Percentiles rank a stretch among this genome's conserved stretches.
phyloP scores from a whole-genome alignment of 2,797 vertebrate genomes.

The Neosalanx taihuensis region DNA sequence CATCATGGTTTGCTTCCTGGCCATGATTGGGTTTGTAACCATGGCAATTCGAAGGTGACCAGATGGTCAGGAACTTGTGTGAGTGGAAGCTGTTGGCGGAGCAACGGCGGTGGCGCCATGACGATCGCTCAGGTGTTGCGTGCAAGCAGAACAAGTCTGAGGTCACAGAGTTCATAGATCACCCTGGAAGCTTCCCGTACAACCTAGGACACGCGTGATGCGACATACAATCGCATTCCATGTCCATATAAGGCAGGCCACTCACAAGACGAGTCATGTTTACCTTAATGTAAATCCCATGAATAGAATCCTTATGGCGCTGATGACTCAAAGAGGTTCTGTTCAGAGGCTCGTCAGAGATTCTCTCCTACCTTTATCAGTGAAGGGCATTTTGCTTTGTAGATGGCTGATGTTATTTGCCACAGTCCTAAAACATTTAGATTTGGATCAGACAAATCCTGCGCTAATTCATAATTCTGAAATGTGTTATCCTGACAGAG shows the following conservation, averaged over 20 bases:
- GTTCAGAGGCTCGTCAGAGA: background rate
- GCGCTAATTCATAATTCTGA: background rate
- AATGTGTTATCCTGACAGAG: background rate
- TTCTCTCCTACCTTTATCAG: no score
- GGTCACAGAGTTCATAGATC: constrained; percentile 24
- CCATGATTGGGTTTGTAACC: constrained; percentile 19
- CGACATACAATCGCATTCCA: constrained; percentile 57
- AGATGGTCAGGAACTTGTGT: background rate
- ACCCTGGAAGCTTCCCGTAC: constrained; percentile 26
- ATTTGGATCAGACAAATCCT: background rate
- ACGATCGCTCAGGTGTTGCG: background rate
- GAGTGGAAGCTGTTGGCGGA: background rate
- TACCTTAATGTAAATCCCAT: constrained; percentile 39
- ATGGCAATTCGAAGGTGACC: background rate
- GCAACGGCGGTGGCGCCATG: background rate
- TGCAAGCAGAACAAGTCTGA: constrained; percentile 15
- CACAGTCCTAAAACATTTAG: background rate
- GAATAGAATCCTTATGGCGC: constrained; percentile 19
- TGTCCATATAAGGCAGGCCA: constrained; percentile 54
- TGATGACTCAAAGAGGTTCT: constrained; percentile 10
- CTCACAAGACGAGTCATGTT: constrained; percentile 40
- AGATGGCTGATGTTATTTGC: no score
- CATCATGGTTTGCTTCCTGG: constrained; percentile 19
- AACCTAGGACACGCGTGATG: constrained; percentile 24
- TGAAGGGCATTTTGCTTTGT: no score